Evolutionary conservation across 2,888 invertebrate genomes (phyloP).

Genomic region (Drosophila eohydei): DNA sequence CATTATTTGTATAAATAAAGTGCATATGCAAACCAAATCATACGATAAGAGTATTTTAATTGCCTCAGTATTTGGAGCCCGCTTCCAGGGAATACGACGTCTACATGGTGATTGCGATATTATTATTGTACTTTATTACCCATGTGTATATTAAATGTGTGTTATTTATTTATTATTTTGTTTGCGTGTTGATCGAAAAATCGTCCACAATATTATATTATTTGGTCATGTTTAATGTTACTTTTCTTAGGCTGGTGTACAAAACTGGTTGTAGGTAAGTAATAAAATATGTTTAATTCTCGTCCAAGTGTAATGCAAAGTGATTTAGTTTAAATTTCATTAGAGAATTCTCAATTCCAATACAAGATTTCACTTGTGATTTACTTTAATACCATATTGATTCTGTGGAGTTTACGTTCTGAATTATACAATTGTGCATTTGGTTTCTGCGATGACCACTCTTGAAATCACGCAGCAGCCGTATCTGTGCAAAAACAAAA

Average conservation of each 20-base stretch:
- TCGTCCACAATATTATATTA: slow-evolving; percentile 75
- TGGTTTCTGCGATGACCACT: slow-evolving; percentile 29
- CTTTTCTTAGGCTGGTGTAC: slow-evolving; percentile 71
- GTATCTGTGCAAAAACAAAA: neutral
- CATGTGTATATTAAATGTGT: slow-evolving; percentile 68
- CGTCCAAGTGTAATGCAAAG: slow-evolving; percentile 40
- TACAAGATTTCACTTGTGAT: slow-evolving; percentile 38
- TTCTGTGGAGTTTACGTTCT: slow-evolving; percentile 25
- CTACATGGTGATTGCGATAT: slow-evolving; percentile 22
- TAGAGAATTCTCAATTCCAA: slow-evolving; percentile 70
- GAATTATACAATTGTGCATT: slow-evolving; percentile 38
- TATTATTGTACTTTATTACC: slow-evolving; percentile 37
- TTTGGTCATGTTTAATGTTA: slow-evolving; percentile 79
- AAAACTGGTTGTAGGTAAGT: slow-evolving; percentile 79
- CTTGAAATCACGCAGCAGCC: slow-evolving; percentile 38
- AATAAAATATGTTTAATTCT: slow-evolving; percentile 75
- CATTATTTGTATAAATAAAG: slow-evolving; percentile 66
- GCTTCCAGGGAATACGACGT: slow-evolving; percentile 10
- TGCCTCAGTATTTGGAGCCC: neutral
- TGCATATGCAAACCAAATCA: slow-evolving; percentile 55
- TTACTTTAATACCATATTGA: slow-evolving; percentile 36
- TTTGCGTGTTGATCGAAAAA: slow-evolving; percentile 58
- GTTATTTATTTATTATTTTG: slow-evolving; percentile 35
- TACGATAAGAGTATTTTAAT: neutral
- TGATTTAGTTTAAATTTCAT: slow-evolving; percentile 46